phyloP scores from a whole-genome alignment of 2,888 invertebrate genomes.

The Euclidia mi region DNA sequence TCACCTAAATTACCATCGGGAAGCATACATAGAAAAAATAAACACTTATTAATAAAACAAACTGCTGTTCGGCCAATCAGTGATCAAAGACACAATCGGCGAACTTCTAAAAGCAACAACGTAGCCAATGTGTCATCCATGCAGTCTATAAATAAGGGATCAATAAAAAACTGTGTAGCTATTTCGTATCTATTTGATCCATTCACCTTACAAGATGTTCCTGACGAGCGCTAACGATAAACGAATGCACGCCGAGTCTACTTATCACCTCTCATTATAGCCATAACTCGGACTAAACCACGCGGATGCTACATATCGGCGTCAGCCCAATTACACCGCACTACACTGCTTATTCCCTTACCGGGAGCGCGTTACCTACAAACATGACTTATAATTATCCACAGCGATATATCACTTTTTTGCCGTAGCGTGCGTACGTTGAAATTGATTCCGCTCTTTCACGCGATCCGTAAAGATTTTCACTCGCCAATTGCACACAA shows the following conservation, averaged over 20 bases:
- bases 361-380: conserved; percentile 51
- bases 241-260: conserved; percentile 32
- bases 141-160: too few relatives aligned
- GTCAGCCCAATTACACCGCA: conserved; percentile 49
- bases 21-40: too few relatives aligned
- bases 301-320: conserved; percentile 30
- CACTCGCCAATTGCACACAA: conserved; percentile 67
- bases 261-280: conserved; percentile 46
- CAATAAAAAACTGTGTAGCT: background rate
- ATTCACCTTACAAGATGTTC: conserved; percentile 22
- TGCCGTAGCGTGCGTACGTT: conserved; percentile 58
- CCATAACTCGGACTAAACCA: conserved; percentile 46
- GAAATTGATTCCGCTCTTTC: conserved; percentile 69
- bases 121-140: too few relatives aligned
- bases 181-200: conserved; percentile 16
- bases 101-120: too few relatives aligned
- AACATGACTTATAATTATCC: conserved; percentile 68
- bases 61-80: too few relatives aligned
- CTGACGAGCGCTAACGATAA: conserved; percentile 42
- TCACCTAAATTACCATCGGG: too few relatives aligned
- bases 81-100: too few relatives aligned
- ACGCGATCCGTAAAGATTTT: conserved; percentile 66
- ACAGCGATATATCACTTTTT: conserved; percentile 67
- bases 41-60: too few relatives aligned
- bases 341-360: conserved; percentile 55